Evolutionary conservation across 2,113 vertebrate genomes (phyloP).

Genomic region (Sinocyclocheilus rhinocerous): DNA sequence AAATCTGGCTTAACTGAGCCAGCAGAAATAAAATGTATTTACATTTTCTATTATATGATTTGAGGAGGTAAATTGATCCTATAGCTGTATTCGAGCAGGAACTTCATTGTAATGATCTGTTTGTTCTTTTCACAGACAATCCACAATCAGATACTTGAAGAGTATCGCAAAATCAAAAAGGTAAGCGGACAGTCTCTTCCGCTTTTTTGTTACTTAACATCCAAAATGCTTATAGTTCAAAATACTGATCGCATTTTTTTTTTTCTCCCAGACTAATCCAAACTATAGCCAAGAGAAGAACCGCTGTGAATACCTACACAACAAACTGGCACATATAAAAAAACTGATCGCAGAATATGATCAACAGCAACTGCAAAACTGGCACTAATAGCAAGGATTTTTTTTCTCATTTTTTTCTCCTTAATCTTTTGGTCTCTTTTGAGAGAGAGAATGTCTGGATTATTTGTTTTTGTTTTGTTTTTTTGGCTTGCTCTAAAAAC

Average conservation of each 20-base stretch:
- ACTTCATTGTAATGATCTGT: neutral
- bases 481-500: conserved; percentile 60
- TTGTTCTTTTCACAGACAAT: conserved; percentile 80
- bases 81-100: neutral
- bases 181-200: conserved; percentile 66
- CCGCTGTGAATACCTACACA: conserved; percentile 98
- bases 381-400: conserved; percentile 67
- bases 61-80: neutral
- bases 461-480: neutral
- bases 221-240: neutral
- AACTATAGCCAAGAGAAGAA: conserved; percentile 97
- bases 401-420: conserved; percentile 30
- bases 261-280: conserved; percentile 86
- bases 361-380: conserved; percentile 89
- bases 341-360: conserved; percentile 95
- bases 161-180: conserved; percentile 98
- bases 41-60: neutral
- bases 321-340: conserved; percentile 98
- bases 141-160: conserved; percentile 96
- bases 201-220: neutral
- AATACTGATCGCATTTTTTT: conserved; percentile 13
- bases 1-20: no score
- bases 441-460: conserved; percentile 71
- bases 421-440: conserved; percentile 62
- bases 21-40: no score